A percentile compares a stretch with the other conserved stretches of the same genome.
These are phyloP conservation scores for Stomatorhinus walkeri DNA, from an alignment of 2,797 vertebrate species.

Conservation along the genomic window DNA sequence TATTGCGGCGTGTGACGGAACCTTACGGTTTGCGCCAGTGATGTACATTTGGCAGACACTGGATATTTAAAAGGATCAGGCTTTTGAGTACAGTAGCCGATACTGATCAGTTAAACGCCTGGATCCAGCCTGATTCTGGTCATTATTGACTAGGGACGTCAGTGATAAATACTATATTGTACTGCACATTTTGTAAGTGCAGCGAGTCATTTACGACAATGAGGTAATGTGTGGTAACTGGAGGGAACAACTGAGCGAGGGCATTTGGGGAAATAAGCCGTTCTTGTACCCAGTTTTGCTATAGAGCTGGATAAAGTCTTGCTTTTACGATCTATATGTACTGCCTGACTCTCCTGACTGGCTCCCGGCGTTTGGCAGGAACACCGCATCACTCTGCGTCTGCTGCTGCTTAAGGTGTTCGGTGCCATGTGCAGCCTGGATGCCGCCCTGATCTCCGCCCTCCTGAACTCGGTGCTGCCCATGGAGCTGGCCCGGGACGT, in stretches of 20 bases:
- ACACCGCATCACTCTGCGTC: conserved; percentile 75
- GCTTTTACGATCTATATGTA: background rate
- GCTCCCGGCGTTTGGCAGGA: conserved; percentile 60
- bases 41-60: background rate
- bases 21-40: background rate
- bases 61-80: background rate
- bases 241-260: background rate
- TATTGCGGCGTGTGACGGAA: background rate
- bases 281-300: background rate
- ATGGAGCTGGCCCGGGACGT: conserved; percentile 97
- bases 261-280: background rate
- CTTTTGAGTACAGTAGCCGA: background rate
- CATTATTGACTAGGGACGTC: background rate
- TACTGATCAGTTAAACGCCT: background rate
- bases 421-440: conserved; percentile 94
- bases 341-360: background rate
- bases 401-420: conserved; percentile 91
- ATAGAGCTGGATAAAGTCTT: background rate
- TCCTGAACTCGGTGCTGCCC: conserved; percentile 88
- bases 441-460: conserved; percentile 77
- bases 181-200: background rate
- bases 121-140: background rate
- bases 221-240: background rate
- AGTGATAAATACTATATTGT: background rate
- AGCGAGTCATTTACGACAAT: background rate